Percentiles rank a stretch among this genome's conserved stretches.
These are phyloP conservation scores for Heliothis virescens DNA, from an alignment of 1,140 invertebrate species.

Conservation along the genomic window DNA sequence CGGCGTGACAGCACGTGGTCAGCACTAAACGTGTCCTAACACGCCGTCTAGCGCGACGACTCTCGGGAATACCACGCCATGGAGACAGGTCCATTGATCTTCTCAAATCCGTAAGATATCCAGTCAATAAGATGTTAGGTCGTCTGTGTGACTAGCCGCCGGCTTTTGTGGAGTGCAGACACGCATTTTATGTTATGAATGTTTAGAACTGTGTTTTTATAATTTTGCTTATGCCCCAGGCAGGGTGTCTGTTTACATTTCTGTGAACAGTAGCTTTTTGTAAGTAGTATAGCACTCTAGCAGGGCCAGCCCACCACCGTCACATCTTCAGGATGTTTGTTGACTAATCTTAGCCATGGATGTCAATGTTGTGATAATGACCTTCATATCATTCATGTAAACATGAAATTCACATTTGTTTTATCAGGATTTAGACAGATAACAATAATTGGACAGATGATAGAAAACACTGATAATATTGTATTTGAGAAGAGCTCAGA, in stretches of 20 bases:
- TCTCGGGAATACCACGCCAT: conserved; percentile 63
- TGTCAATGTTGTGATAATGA: conserved; percentile 20
- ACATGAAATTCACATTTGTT: conserved; percentile 4
- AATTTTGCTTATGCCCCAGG: conserved; percentile 19
- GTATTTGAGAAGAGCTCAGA: too few relatives aligned
- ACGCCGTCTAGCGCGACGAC: conserved; percentile 57
- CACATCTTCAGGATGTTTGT: not conserved
- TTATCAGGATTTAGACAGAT: conserved; percentile 16
- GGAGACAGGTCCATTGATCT: conserved; percentile 70
- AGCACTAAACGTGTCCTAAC: conserved; percentile 51
- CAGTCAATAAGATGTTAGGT: conserved; percentile 52
- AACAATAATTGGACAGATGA: conserved; percentile 5
- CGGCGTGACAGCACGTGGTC: conserved; percentile 73
- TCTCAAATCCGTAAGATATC: conserved; percentile 76
- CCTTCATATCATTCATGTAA: conserved; percentile 25
- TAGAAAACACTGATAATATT: not conserved
- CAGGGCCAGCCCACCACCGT: not conserved
- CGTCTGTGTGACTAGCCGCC: conserved; percentile 62
- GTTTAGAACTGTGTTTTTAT: conserved; percentile 29
- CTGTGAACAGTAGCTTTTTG: not conserved
- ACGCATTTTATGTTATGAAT: conserved; percentile 43
- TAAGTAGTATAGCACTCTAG: not conserved
- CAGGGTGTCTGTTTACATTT: not conserved
- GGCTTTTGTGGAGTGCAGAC: conserved; percentile 54
- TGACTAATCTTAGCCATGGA: conserved; percentile 7